Evolutionary conservation across 1,140 invertebrate genomes (phyloP).

Genomic region (Teleopsis dalmanni): DNA sequence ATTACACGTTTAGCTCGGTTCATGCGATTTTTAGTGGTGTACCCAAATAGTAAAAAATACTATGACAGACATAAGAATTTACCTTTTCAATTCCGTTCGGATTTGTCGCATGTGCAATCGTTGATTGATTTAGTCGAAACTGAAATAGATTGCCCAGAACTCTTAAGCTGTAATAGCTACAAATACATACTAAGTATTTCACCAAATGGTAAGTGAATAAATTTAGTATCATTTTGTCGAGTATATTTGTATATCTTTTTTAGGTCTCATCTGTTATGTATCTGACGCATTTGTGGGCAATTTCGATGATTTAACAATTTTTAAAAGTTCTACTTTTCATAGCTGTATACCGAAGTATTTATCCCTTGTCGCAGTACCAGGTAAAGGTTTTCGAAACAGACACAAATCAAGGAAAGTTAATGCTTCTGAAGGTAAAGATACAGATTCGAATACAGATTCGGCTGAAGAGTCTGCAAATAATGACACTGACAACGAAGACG

Average conservation of each 20-base stretch:
- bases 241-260: background rate
- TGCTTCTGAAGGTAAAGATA: constrained; percentile 6
- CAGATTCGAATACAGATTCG: constrained; percentile 17
- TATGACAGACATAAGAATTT: constrained; percentile 34
- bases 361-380: constrained; percentile 33
- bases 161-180: constrained; percentile 28
- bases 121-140: constrained; percentile 41
- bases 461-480: constrained; percentile 16
- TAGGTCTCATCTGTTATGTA: constrained; percentile 35
- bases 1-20: constrained; percentile 26
- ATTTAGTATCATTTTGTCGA: background rate
- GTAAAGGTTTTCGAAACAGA: constrained; percentile 22
- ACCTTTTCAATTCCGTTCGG: constrained; percentile 28
- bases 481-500: constrained; percentile 14
- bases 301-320: constrained; percentile 35
- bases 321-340: constrained; percentile 30
- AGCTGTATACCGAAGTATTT: constrained; percentile 33
- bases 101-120: constrained; percentile 34
- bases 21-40: constrained; percentile 29
- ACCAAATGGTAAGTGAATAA: constrained; percentile 24
- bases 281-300: constrained; percentile 33
- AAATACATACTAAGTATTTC: constrained; percentile 38
- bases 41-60: constrained; percentile 31
- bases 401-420: constrained; percentile 7
- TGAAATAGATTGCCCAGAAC: constrained; percentile 20